Base-by-base conservation (phyloP, 2,113 vertebrate genomes). In the Mormyrus iriodes region DNA sequence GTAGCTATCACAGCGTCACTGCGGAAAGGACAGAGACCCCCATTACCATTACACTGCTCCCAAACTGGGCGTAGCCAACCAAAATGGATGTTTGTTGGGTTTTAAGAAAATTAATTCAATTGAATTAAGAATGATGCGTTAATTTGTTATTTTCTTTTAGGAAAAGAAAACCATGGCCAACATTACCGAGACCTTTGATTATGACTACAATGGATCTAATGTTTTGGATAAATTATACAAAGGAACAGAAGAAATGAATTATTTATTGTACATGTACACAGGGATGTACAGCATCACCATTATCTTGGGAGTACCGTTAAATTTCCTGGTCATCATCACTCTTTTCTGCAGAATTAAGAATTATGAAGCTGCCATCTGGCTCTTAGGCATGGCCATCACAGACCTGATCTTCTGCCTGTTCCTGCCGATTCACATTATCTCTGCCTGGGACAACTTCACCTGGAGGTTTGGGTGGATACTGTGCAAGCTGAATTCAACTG, bases 341-440 rank as follows among this genome's bases (percentile, higher is more conserved):
- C 93, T 93, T 27, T 90, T 90, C 9, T 92, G 93, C 35, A 96
- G 95, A 94, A 96, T 96, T 94, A 96, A 95, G 91, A 96, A 91
- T 88, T 96, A 96, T 0, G 94, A 95, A 87, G 96, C 95, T 0
- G 93, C 94, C 0, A 19, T 97, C 89, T 97, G 96, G 96, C 95
- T 97, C 79, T 93, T 96, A 88, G 96, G 97, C 84, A 61, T 97
- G 91, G 96, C 96, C 0, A 86, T 95, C 0, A 95, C 96, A 0
- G 96, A 97, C 84, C 95, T 97, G 90, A 93, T 96, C 52, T 96
- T 97, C 94, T 96, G 95, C 0, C 73, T 96, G 91, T 96, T 96
- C 93, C 91, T 97, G 89, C 96, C 96, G 0, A 88, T 96, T 19
- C 94, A 95, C 85, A 96, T 96, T 0, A 4, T 91, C 3, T 96